Percentiles rank a stretch among this genome's conserved stretches.
These are phyloP conservation scores for Eupithecia centaureata DNA, from an alignment of 2,888 invertebrate genomes.

Conservation along the genomic window DNA sequence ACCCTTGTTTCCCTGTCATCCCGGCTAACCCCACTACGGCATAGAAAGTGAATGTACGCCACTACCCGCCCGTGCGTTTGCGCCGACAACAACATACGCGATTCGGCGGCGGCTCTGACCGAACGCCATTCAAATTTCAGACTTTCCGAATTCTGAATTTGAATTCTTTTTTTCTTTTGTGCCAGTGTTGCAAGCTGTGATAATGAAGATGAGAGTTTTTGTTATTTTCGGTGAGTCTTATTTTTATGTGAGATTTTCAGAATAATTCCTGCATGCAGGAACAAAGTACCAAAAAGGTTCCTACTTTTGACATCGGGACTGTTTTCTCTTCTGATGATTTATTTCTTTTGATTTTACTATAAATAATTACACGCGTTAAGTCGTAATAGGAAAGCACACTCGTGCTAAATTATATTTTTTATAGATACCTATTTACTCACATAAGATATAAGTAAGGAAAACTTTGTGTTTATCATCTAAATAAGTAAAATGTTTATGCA, in stretches of 20 bases:
- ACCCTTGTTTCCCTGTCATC: constrained; percentile 73
- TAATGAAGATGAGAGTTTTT: constrained; percentile 68
- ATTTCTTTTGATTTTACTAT: too few relatives aligned
- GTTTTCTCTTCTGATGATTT: too few relatives aligned
- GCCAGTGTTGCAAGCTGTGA: constrained; percentile 65
- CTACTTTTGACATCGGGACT: too few relatives aligned
- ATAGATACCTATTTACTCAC: too few relatives aligned
- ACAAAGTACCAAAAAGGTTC: too few relatives aligned
- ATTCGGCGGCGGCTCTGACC: constrained; percentile 68
- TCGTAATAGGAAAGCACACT: too few relatives aligned
- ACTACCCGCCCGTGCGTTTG: constrained; percentile 51
- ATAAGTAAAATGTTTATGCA: too few relatives aligned
- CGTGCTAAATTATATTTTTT: too few relatives aligned
- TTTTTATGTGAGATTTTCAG: not conserved
- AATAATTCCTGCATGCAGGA: too few relatives aligned
- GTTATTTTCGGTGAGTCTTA: constrained; percentile 71
- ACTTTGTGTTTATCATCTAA: too few relatives aligned
- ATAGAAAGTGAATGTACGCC: constrained; percentile 80
- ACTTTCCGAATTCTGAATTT: constrained; percentile 49
- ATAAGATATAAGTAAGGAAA: too few relatives aligned
- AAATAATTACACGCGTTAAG: too few relatives aligned
- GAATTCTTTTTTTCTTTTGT: constrained; percentile 52
- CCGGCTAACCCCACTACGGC: constrained; percentile 71
- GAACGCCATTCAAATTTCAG: constrained; percentile 61
- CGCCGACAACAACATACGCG: constrained; percentile 71